Base-by-base conservation (phyloP, 1,140 invertebrate species). In the Adoxophyes honmai region DNA sequence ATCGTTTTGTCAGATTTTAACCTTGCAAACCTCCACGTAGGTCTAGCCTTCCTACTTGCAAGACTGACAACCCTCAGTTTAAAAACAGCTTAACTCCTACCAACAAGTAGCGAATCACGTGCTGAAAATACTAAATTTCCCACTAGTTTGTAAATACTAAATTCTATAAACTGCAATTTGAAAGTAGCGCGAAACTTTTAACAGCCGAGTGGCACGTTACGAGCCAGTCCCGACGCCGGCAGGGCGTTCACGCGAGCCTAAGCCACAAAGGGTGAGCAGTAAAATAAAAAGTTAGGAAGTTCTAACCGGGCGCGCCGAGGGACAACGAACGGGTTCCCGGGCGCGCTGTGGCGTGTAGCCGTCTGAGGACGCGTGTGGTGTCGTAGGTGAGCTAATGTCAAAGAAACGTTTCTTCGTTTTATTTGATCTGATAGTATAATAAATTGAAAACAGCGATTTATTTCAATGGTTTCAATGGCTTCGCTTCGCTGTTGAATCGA, bases 271-370 rank as follows among this genome's bases (percentile, higher is more conserved):
- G 79, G 81, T 81, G 78, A 75, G 66, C 74, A 62, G 73, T 68
- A 77, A 80, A 82, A 86, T 77, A 81, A 87, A 85, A 85, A 86
- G 81, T 85, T 83, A 80, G 78, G 78, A 28, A 81, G 64, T 78
- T 82, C 78, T 82, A 86, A 84, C 81, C 78, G 82, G 81, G 73
- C 78, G 70, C 73, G 72, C 64, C 76, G 75, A 73, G 68, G 80
- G 72, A 70, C 68, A 64, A 34, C 65, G 68, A 78, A 86, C 84
- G 75, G 73, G 84, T 87, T 86, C 81, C 68, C 62, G 73, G 70
- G 15, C 55, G 80, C 79, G 13, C 34, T 61, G 51, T 28, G 64
- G 81, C 82, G 81, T 55, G 74, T 37, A 68, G 62, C 7, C 60
- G 33, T 61, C 57, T 55, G 44, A 28, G 21, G 6, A 52, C 59